These are phyloP conservation scores for Scylla paramamosain DNA, from an alignment of 1,140 invertebrate genomes.

Conservation along the genomic window DNA sequence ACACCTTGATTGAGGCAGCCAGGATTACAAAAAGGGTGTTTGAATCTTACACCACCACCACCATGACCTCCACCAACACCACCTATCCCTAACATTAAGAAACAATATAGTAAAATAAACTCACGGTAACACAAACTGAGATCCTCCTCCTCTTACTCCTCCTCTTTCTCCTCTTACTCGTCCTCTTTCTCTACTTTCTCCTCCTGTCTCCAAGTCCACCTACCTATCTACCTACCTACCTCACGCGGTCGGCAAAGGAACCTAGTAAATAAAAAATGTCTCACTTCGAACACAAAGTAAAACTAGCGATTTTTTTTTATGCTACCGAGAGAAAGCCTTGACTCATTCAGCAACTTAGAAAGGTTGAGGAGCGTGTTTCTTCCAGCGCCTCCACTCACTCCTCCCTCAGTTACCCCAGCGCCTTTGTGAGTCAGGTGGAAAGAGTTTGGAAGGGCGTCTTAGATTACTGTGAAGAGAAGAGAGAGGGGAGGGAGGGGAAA, in stretches of 20 bases:
- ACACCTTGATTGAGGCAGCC: no score
- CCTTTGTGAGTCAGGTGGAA: no score
- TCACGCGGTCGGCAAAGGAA: background rate
- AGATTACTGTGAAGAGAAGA: background rate
- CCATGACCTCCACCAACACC: no score
- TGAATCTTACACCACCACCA: no score
- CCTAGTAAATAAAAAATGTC: background rate
- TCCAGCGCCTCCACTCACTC: background rate
- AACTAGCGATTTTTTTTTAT: background rate
- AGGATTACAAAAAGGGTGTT: no score
- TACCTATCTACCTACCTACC: background rate
- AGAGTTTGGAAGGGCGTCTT: no score
- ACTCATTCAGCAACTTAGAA: conserved; percentile 1
- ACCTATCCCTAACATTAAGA: no score
- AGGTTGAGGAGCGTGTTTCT: background rate
- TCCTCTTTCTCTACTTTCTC: background rate
- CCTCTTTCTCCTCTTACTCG: background rate
- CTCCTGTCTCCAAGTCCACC: background rate
- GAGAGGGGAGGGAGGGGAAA: conserved; percentile 8
- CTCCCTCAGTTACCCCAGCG: background rate
- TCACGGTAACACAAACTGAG: no score
- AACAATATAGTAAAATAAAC: no score
- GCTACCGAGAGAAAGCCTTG: background rate
- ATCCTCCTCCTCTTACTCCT: background rate
- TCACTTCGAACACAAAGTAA: conserved; percentile 1